Base-by-base conservation (phyloP, 92 coral and sea anemone genomes). In the Heliopora coerulea region DNA sequence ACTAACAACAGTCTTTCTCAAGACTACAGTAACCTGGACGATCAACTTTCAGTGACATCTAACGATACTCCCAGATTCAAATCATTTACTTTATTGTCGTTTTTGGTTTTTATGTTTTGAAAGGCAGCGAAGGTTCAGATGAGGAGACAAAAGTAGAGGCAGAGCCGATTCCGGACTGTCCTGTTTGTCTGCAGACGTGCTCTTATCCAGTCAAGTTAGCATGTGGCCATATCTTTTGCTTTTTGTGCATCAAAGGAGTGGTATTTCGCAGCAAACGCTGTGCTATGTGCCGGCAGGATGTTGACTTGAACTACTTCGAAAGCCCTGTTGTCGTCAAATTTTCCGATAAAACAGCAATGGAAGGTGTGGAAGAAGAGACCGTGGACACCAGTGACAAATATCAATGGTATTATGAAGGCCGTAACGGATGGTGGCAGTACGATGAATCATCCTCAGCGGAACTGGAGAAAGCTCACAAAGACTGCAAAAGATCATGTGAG, bases 361-460 rank as follows among this genome's bases (percentile, higher is more conserved):
- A 85, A 0, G 62, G 29, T 1, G 50, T 29, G 25, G 69, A 34
- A 14, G 87, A 79, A 17, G 75, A 64, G 46, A 34, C 63, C 3
- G 59, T 56, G 0, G 75, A 70, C 54, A 72, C 34, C 11, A 63
- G 65, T 10, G 93, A 82, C 6, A 33, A 42, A 23, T 95, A 80
- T 69, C 85, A 85, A 8, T 95, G 99, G 99, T 95, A 82, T 41
- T 95, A 95, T 61, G 99, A 95, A 80, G 99, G 99, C 17, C 91
- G 99, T 12, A 95, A 95, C 74, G 99, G 99, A 23, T 95, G 99
- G 99, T 95, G 99, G 99, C 88, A 87, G 12, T 95, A 95, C 75
- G 99, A 95, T 31, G 96, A 89, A 30, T 90, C 88, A 34, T 90
- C 96, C 1, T 86, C 99, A 0, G 64, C 80, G 11, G 99, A 95